Evolutionary conservation across 2,888 invertebrate species (phyloP), one percentile per base, ranked within the genome.

Genomic region (Gastrophysa polygoni): DNA sequence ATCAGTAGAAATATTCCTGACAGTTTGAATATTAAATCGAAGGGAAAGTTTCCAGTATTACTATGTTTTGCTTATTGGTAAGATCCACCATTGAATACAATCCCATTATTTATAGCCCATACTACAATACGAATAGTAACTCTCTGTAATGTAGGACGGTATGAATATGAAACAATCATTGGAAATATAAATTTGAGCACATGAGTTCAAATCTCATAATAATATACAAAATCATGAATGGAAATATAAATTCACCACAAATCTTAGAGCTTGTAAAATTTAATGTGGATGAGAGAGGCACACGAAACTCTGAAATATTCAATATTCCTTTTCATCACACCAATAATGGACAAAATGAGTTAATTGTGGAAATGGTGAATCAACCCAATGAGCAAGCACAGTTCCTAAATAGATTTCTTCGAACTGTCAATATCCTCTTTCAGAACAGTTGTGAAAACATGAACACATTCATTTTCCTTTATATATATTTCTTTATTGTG

Each of bases 261-360:
- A 44, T 44, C 44, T 44, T 44, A 18, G 50, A 50, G 7, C 28
- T 50, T 21, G 21, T 50, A 21, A 50, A 3, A 28, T 21, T 24
- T 20, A 50, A 50, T 29, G 24, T 50, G 21, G n/a, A 50, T 16
- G 50, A 50, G 50, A 50, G 16, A 21, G 11, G 21, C 1, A 50
- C 24, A 50, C 24, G 50, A 50, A 18, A 50, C 11, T 44, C 16
- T 44, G 17, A 44, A 44, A 8, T 44, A 44, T 8, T 44, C 10
- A 44, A 44, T 44, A 44, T 8, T 16, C 44, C 44, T 16, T 44
- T 44, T 44, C 32, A 10, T 10, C 32, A 32, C 10, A 32, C 32
- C 10, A 32, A 32, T 32, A 8, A 10, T 32, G 32, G 32, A 32
- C 32, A 3, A 3, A 32, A 32, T 32, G 32, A 11, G n/a, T n/a